A percentile compares a stretch with the other conserved stretches of the same genome.
phyloP scores from a whole-genome alignment of 2,113 vertebrate genomes.

The Mus spicilegus region DNA sequence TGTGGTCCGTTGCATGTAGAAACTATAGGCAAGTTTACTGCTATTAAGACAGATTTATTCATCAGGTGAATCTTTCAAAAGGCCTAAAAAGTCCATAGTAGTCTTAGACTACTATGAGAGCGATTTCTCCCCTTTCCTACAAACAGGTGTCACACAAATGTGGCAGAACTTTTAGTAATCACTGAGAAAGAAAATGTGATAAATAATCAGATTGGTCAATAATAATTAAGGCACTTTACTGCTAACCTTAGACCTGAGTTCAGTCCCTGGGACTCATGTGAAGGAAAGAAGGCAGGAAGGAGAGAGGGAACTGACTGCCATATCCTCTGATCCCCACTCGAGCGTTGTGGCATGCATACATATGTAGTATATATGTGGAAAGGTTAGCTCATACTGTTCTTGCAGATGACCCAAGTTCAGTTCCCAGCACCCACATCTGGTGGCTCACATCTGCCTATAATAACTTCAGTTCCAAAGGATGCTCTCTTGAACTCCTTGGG shows the following conservation, averaged over 20 bases:
- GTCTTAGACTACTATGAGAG: neutral
- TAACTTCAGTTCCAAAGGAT: neutral
- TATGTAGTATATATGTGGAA: too few species aligned
- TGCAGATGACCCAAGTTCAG: neutral
- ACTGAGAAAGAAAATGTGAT: neutral
- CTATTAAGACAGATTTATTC: neutral
- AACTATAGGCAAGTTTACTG: constrained; percentile 19
- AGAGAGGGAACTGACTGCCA: too few species aligned
- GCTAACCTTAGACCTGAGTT: neutral
- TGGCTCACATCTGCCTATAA: neutral
- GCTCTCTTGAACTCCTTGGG: neutral
- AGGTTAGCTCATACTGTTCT: neutral
- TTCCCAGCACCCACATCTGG: neutral
- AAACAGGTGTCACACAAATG: neutral
- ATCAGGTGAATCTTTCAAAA: constrained; percentile 44
- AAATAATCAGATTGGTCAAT: too few species aligned
- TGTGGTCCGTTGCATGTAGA: neutral
- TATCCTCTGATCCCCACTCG: neutral
- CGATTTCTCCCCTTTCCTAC: neutral
- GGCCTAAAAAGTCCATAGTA: neutral
- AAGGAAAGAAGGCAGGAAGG: too few species aligned
- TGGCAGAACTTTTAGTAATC: constrained; percentile 1
- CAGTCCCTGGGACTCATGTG: neutral
- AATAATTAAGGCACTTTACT: neutral
- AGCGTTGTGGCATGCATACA: neutral